Percentiles rank a stretch among this genome's conserved stretches.
These are phyloP conservation scores for Papilio helenus DNA, from an alignment of 1,140 invertebrate genomes.

Conservation along the genomic window DNA sequence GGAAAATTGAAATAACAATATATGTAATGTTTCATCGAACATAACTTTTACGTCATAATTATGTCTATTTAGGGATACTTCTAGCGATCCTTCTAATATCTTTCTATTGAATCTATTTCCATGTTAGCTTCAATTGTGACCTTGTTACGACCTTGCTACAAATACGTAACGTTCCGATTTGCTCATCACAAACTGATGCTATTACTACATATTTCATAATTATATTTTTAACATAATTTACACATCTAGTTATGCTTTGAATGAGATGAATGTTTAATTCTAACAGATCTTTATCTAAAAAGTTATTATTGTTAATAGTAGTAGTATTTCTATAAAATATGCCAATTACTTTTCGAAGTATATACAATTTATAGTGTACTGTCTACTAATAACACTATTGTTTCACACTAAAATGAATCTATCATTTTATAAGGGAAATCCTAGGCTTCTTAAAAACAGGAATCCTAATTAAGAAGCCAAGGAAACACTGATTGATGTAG, in stretches of 20 bases:
- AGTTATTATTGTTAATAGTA: too few species aligned
- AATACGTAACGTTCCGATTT: neutral
- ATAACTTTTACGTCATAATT: neutral
- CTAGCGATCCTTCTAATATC: neutral
- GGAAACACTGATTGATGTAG: too few species aligned
- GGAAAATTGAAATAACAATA: too few species aligned
- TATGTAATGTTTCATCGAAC: neutral
- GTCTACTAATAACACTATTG: neutral
- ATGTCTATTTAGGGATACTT: neutral
- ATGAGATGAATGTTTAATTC: too few species aligned
- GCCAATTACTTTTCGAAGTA: too few species aligned
- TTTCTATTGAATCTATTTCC: conserved; percentile 3
- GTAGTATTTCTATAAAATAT: too few species aligned
- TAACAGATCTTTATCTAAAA: too few species aligned
- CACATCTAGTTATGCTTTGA: neutral
- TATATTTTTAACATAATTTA: neutral
- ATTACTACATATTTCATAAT: neutral
- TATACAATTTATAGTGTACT: too few species aligned
- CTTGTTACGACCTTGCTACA: neutral
- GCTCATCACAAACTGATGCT: neutral
- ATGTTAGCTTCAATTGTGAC: neutral
- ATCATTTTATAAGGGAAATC: too few species aligned
- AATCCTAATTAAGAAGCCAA: too few species aligned
- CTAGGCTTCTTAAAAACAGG: too few species aligned
- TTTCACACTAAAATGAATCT: too few species aligned